A percentile compares a stretch with the other conserved stretches of the same genome.
Evolutionary conservation across 2,797 vertebrate species (phyloP).

Genomic region (Diglossa cyanea): DNA sequence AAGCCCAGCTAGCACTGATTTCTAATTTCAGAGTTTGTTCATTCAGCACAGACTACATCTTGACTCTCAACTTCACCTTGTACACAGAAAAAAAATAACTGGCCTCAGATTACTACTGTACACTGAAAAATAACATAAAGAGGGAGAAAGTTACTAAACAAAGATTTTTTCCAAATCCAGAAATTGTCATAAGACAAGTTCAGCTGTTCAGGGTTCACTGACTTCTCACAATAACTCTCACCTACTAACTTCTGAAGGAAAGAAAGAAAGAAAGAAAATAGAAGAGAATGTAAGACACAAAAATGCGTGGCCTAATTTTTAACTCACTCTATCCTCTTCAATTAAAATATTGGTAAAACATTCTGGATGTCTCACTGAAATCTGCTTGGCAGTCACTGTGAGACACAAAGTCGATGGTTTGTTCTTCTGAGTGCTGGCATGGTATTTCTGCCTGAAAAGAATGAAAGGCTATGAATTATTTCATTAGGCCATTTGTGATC

Average conservation of each 20-base stretch:
- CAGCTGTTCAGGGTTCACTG: not conserved
- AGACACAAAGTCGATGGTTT: not conserved
- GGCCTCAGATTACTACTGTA: not conserved
- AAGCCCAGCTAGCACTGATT: not conserved
- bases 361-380: not conserved
- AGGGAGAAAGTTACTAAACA: not conserved
- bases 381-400: not conserved
- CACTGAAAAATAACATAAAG: not conserved
- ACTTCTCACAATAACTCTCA: not conserved
- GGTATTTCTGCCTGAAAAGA: not conserved
- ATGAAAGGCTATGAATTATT: not conserved
- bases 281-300: not conserved
- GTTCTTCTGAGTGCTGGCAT: not conserved
- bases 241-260: not conserved
- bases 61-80: not conserved
- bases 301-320: not conserved
- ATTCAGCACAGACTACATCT: not conserved
- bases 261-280: not conserved
- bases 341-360: not conserved
- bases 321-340: not conserved
- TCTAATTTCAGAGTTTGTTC: not conserved
- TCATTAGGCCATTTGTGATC: not conserved
- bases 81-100: not conserved
- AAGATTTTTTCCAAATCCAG: not conserved
- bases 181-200: not conserved